Evolutionary conservation across 1,140 invertebrate genomes (phyloP).

Genomic region (Hyposmocoma kahamanoa): DNA sequence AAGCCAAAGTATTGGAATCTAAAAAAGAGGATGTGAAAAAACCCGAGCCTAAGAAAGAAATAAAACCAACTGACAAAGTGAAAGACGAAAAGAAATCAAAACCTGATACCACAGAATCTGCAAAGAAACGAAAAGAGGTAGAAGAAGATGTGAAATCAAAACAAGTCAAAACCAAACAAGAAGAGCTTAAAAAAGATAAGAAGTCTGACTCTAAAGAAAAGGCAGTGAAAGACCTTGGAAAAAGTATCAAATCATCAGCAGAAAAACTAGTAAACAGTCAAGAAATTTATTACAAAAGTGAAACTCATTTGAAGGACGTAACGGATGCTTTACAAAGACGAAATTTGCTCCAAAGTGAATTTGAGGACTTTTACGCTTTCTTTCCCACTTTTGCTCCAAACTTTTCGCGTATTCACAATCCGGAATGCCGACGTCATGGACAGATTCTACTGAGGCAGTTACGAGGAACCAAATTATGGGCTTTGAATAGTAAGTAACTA

Average conservation of each 20-base stretch:
- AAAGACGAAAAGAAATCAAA: conserved; percentile 10
- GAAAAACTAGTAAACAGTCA: conserved; percentile 17
- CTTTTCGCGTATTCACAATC: conserved; percentile 76
- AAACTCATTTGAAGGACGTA: conserved; percentile 39
- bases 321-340: conserved; percentile 47
- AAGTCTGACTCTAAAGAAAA: conserved; percentile 6
- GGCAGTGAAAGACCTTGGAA: conserved; percentile 8
- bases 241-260: conserved; percentile 24
- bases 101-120: neutral
- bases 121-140: conserved; percentile 4
- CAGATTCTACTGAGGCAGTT: conserved; percentile 79
- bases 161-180: conserved; percentile 11
- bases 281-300: conserved; percentile 24
- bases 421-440: conserved; percentile 78
- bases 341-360: conserved; percentile 64
- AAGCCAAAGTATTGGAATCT: conserved; percentile 12
- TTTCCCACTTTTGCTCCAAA: conserved; percentile 80
- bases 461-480: conserved; percentile 79
- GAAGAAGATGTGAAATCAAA: conserved; percentile 9
- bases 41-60: conserved; percentile 14
- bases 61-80: conserved; percentile 6
- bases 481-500: conserved; percentile 80
- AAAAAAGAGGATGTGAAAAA: conserved; percentile 17
- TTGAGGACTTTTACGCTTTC: conserved; percentile 74
- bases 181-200: conserved; percentile 4